A percentile compares a stretch with the other conserved stretches of the same genome.
phyloP scores from a whole-genome alignment of 1,140 invertebrate genomes.

The Zaprionus vittiger region DNA sequence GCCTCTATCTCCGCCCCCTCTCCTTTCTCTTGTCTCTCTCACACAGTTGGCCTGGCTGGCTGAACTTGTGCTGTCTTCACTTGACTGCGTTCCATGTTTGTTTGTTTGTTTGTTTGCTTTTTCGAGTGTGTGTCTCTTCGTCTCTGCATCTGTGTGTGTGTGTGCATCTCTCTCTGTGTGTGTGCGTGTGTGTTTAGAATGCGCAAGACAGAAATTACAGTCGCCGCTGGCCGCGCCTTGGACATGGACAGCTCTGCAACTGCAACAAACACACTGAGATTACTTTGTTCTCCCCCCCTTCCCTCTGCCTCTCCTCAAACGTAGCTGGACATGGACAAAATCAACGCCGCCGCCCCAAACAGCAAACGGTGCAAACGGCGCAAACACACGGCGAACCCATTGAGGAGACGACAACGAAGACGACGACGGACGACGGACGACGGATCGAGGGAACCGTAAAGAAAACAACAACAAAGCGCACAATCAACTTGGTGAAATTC shows the following conservation, averaged over 20 bases:
- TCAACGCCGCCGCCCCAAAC: conserved; percentile 55
- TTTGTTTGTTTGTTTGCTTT: conserved; percentile 73
- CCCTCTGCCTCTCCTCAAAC: background rate
- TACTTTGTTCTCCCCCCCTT: background rate
- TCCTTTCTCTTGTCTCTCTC: background rate
- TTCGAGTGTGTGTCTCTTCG: conserved; percentile 42
- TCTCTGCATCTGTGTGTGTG: conserved; percentile 26
- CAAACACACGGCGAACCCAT: conserved; percentile 36
- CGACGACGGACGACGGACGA: background rate
- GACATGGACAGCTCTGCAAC: conserved; percentile 28
- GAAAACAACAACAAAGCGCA: conserved; percentile 32
- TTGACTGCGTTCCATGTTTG: conserved; percentile 78
- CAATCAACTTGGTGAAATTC: conserved; percentile 40
- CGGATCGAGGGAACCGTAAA: conserved; percentile 26
- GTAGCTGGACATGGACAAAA: conserved; percentile 47
- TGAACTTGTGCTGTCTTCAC: conserved; percentile 65
- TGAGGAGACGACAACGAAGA: conserved; percentile 19
- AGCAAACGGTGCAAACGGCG: conserved; percentile 20
- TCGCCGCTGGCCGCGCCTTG: conserved; percentile 73
- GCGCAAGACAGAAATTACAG: conserved; percentile 76
- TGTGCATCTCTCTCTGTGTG: conserved; percentile 44
- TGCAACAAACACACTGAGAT: conserved; percentile 19
- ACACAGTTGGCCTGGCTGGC: conserved; percentile 1
- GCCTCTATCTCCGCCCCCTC: background rate
- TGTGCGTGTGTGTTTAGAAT: conserved; percentile 68